Evolutionary conservation across 2,888 invertebrate species (phyloP), one percentile per base, ranked within the genome.

Genomic region (Parnassius apollo): DNA sequence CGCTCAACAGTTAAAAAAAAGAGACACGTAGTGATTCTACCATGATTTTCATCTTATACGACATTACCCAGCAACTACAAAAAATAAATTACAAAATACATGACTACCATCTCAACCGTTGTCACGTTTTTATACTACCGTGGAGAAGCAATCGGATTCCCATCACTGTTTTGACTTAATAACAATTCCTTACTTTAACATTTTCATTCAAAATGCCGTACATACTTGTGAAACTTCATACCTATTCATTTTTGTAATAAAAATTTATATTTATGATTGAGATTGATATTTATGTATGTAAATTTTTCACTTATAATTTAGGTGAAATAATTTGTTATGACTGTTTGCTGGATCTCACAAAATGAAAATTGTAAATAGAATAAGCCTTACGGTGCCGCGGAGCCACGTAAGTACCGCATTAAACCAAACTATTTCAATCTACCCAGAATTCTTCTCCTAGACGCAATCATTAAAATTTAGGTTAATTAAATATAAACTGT

Each of bases 71-170:
- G 52, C 12, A 12, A 13, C 35, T 9, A 56, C 62, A 59, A 63
- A 59, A 63, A 63, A 63, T 63, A 63, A 63, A 63, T 59, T 63
- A 63, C 55, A 55, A 63, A 63, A 35, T 54, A 50, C 45, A 63
- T 59, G 55, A 63, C 4, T 55, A 12, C 44, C 50, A 35, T 42
- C 57, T 53, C 44, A 8, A 54, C 54, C 44, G 45, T 62, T 59
- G 62, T 54, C 49, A 44, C 55, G 46, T 63, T 63, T 63, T 63
- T 63, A 55, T 59, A 54, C 49, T 11, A 25, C 46, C 25, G 35
- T 50, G 13, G 49, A 56, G 44, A 54, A 18, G 45, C 59, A 35
- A 58, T 22, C 44, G n/a, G 35, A 51, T 63, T 63, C 59, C 42
- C 42, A 57, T 9, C n/a, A 53, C 25, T 18, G 12, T 53, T 35